phyloP scores from a whole-genome alignment of 2,888 invertebrate species.

The Strigamia maritima region DNA sequence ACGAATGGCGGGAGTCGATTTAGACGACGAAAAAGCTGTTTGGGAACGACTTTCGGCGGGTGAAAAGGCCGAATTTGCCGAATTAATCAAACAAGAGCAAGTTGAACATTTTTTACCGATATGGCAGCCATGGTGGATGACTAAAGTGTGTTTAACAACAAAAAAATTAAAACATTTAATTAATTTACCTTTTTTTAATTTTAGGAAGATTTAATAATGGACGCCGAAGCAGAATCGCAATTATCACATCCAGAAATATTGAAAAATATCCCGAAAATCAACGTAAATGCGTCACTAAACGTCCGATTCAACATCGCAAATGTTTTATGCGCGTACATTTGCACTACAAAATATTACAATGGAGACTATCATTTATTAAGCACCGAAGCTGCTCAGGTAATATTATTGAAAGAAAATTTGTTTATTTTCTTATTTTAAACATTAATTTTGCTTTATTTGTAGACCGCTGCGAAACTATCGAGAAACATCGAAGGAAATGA shows the following conservation, averaged over 20 bases:
- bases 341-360: neutral
- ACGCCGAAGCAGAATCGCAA: neutral
- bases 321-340: neutral
- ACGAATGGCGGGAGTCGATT: neutral
- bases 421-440: no score
- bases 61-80: neutral
- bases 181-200: no score
- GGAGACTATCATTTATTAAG: neutral
- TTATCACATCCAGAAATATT: neutral
- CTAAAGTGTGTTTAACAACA: no score
- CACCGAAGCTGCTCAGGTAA: neutral
- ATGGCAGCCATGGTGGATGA: neutral
- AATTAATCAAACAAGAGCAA: neutral
- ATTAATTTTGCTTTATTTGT: no score
- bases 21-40: neutral
- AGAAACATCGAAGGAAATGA: neutral
- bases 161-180: no score
- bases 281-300: neutral
- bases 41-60: neutral
- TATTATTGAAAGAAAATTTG: no score
- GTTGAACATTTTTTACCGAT: neutral
- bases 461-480: neutral
- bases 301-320: neutral
- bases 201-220: neutral
- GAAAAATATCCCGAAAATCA: neutral